Conservation (phyloP, 2,797 vertebrate species). For the Masticophis lateralis region DNA sequence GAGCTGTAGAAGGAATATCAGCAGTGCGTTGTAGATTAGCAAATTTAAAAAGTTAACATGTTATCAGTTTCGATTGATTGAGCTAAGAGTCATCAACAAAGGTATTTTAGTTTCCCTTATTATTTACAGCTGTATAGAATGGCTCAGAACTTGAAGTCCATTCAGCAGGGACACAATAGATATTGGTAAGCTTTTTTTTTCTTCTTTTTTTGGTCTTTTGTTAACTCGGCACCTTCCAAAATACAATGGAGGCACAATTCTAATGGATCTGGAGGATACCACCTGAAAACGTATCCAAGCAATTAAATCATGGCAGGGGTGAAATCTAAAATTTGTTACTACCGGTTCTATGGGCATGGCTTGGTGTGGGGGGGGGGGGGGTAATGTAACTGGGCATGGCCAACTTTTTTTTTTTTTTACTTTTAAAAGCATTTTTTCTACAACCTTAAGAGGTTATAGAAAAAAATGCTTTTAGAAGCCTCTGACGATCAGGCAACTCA, state of each 20-base stretch:
- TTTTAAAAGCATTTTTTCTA: too few relatives aligned
- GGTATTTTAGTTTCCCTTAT: neutral
- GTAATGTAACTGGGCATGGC: too few relatives aligned
- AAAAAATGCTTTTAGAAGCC: too few relatives aligned
- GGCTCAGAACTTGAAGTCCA: neutral
- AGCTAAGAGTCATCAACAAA: neutral
- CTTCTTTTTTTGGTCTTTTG: neutral
- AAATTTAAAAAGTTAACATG: neutral
- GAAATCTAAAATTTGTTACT: too few relatives aligned
- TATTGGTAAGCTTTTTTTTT: neutral
- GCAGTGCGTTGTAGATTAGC: neutral
- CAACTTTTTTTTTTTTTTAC: too few relatives aligned
- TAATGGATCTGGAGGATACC: neutral
- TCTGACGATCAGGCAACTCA: too few relatives aligned
- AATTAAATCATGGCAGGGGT: neutral
- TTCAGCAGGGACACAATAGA: neutral
- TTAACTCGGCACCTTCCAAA: neutral
- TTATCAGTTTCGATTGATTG: neutral
- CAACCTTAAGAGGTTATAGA: too few relatives aligned
- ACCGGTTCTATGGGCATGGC: too few relatives aligned
- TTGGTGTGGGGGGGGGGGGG: too few relatives aligned
- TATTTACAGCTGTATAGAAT: neutral
- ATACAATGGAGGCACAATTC: neutral
- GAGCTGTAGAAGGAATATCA: neutral
- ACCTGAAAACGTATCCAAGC: neutral